phyloP scores from a whole-genome alignment of 2,113 vertebrate genomes.

The Zosterops japonicus region DNA sequence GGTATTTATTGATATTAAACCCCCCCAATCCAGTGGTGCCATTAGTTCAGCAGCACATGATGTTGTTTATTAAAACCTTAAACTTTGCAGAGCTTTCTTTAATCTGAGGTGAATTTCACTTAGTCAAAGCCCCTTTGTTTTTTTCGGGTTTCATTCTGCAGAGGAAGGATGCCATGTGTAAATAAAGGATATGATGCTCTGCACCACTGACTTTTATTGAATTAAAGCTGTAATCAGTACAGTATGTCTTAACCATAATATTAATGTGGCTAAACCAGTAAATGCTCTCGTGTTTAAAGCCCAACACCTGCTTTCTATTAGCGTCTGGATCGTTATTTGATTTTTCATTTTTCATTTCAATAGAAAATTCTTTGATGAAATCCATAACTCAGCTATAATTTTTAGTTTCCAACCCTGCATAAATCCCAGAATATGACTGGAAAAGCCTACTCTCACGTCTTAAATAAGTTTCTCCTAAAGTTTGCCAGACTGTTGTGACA shows the following conservation, averaged over 20 bases:
- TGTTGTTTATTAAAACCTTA: neutral
- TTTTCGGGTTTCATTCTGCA: neutral
- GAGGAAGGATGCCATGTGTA: conserved; percentile 13
- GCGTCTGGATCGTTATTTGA: neutral
- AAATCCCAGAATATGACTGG: neutral
- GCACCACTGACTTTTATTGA: conserved; percentile 28
- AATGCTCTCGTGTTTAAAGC: conserved; percentile 18
- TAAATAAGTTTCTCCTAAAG: neutral
- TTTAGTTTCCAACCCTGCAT: neutral
- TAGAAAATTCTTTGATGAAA: conserved; percentile 37
- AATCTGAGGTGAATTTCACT: neutral
- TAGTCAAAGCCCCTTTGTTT: neutral
- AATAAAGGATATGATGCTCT: conserved; percentile 21
- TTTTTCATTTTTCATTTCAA: conserved; percentile 34
- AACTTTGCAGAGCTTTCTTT: neutral
- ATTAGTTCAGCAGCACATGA: neutral
- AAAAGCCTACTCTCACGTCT: neutral
- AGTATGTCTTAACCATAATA: conserved; percentile 50
- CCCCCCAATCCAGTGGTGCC: rapidly evolving
- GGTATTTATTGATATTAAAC: neutral
- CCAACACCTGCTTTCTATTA: conserved; percentile 52
- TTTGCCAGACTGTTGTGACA: neutral
- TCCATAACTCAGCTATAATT: neutral
- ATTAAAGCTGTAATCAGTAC: conserved; percentile 49
- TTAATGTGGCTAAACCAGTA: conserved; percentile 36